A percentile compares a stretch with the other conserved stretches of the same genome.
Evolutionary conservation across 2,888 invertebrate species (phyloP).

Genomic region (Eumerus sabulonum): DNA sequence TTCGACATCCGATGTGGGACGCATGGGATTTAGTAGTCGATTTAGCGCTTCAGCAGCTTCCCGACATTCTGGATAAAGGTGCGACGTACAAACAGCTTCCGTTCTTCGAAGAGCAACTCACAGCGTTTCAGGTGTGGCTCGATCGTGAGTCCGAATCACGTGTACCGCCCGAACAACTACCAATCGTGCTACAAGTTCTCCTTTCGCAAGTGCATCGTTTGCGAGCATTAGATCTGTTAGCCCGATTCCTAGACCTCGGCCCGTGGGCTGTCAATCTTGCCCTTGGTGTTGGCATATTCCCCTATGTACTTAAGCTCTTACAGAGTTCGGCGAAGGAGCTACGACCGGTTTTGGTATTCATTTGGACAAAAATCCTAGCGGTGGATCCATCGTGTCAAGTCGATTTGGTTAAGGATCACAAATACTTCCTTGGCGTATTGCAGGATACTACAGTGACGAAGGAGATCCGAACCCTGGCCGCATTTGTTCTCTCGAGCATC

Average conservation of each 20-base stretch:
- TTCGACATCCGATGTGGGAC: constrained; percentile 94
- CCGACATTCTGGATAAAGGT: constrained; percentile 84
- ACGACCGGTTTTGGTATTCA: constrained; percentile 95
- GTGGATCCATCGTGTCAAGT: constrained; percentile 97
- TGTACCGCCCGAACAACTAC: constrained; percentile 96
- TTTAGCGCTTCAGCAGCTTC: constrained; percentile 94
- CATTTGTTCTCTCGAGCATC: constrained; percentile 96
- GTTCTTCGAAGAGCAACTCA: constrained; percentile 98
- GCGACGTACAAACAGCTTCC: constrained; percentile 86
- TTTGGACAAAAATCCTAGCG: constrained; percentile 99
- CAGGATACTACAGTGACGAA: constrained; percentile 91
- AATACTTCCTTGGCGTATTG: constrained; percentile 95
- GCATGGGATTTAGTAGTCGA: constrained; percentile 99
- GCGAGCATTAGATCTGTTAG: constrained; percentile 95
- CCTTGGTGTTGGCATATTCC: constrained; percentile 98
- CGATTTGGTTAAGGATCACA: constrained; percentile 96
- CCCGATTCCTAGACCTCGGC: constrained; percentile 96
- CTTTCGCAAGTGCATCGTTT: constrained; percentile 89
- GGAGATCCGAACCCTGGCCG: constrained; percentile 94
- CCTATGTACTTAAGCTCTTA: constrained; percentile 97
- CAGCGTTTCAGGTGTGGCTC: constrained; percentile 91
- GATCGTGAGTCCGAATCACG: constrained; percentile 83
- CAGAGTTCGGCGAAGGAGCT: constrained; percentile 97
- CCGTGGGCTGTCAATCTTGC: constrained; percentile 97
- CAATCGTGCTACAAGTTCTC: constrained; percentile 96